Percentiles rank a stretch among this genome's conserved stretches.
Conservation (phyloP, 1,140 invertebrate genomes). For the Aporrectodea caliginosa region DNA sequence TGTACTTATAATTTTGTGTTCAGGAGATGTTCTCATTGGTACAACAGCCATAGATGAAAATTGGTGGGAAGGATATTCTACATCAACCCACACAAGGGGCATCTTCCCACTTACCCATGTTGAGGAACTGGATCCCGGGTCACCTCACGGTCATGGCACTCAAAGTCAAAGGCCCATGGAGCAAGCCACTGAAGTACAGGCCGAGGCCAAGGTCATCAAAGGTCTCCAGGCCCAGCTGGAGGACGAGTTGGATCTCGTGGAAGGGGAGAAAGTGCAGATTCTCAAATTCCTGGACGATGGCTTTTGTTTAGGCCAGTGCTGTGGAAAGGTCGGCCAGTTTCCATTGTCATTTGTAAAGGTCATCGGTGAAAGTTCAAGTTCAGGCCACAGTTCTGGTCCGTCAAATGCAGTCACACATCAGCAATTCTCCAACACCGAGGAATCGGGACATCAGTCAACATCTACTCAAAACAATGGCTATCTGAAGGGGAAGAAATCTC, state of each 20-base stretch:
- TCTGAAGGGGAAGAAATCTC: constrained; percentile 8
- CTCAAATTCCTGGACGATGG: constrained; percentile 47
- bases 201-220: constrained; percentile 42
- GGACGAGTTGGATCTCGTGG: constrained; percentile 64
- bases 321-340: constrained; percentile 46
- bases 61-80: constrained; percentile 61
- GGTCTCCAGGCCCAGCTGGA: constrained; percentile 62
- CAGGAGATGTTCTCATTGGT: constrained; percentile 63
- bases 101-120: constrained; percentile 64
- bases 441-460: too few species aligned
- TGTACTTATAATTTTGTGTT: neutral
- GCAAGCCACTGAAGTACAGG: constrained; percentile 32
- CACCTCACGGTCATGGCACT: constrained; percentile 33
- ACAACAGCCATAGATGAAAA: constrained; percentile 57
- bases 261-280: constrained; percentile 62
- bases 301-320: constrained; percentile 47
- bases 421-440: too few species aligned
- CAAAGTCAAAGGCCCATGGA: constrained; percentile 1
- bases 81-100: constrained; percentile 48
- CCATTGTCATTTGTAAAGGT: constrained; percentile 48
- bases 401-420: too few species aligned
- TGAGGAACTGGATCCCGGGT: constrained; percentile 56
- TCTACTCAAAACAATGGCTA: constrained; percentile 22
- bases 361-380: constrained; percentile 38
- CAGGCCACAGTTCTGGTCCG: too few species aligned